phyloP scores from a whole-genome alignment of 2,888 invertebrate species.

The Ecliptopera silaceata region DNA sequence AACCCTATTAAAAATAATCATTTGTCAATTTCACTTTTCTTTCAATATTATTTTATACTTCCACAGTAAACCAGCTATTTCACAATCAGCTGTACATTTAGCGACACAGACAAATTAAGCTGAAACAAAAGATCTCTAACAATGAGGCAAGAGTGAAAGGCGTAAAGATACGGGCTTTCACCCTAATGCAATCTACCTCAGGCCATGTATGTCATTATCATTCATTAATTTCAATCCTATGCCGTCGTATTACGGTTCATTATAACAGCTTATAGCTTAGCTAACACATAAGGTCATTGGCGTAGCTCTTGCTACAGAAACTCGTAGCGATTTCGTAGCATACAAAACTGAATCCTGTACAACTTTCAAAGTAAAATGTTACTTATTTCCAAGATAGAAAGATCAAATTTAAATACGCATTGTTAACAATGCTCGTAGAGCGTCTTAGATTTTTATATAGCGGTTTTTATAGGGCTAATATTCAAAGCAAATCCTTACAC shows the following conservation, averaged over 20 bases:
- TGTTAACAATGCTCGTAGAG: no score
- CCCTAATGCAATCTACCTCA: constrained; percentile 43
- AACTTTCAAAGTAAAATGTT: no score
- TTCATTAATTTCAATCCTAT: neutral
- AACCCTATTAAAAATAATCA: no score
- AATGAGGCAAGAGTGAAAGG: constrained; percentile 48
- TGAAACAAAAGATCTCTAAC: constrained; percentile 49
- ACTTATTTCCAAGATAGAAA: no score
- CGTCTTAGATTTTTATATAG: no score
- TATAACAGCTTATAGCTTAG: neutral
- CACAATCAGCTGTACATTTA: neutral
- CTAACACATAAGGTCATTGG: neutral
- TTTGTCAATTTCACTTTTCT: no score
- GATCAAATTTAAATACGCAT: no score
- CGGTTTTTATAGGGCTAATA: no score
- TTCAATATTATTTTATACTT: neutral
- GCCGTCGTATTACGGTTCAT: neutral
- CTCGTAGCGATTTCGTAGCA: neutral
- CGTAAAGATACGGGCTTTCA: constrained; percentile 42
- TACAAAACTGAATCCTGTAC: no score
- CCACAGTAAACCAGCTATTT: neutral
- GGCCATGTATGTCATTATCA: neutral
- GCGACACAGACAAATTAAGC: constrained; percentile 45
- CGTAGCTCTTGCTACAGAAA: neutral
- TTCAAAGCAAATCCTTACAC: no score